Base-by-base conservation (phyloP, 2,113 vertebrate species). In the Eptesicus fuscus region DNA sequence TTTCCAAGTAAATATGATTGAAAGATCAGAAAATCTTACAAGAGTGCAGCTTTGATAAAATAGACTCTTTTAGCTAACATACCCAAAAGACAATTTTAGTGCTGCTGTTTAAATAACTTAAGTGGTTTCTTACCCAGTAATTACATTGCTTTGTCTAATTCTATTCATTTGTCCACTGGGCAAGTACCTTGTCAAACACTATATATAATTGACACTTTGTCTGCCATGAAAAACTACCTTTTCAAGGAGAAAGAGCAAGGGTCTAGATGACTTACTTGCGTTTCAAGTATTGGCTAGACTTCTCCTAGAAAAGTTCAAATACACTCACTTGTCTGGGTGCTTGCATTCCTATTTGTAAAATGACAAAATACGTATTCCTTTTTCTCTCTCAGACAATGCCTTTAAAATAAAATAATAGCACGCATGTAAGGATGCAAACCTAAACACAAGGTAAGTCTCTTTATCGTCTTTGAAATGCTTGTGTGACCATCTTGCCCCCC, bases 61-160 rank as follows among this genome's bases (percentile, higher is more conserved):
- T 23, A 32, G n/a, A 70, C 47, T 83, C 20, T 61, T 71, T 67
- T 35, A 91, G 63, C n/a, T 70, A 74, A 76, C 40, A 56, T 30
- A 78, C 42, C 23, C 69, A 47, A 63, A 94, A 88, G 51, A 82
- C 32, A 85, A 83, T 92, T 92, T 84, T 70, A 42, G 7, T 17
- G 37, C 14, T 83, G 4, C 7, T 3, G 61, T 83, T 93, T 88
- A 83, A 59, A 82, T 91, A 85, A 89, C 28, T 42, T 83, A 91
- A 90, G 28, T 32, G 18, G 37, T 79, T 90, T 65, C 63, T 77
- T 56, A 65, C 12, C 0, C 20, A 76, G 28, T 69, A 93, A 96
- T 71, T 76, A 90, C 83, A 88, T 74, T 78, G 12, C 28, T 28
- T 84, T 94, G 23, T 61, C 63, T 89, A 95, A 90, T 90, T 96